Conservation (phyloP, 2,888 invertebrate genomes). For the Xanthostigma xanthostigma region DNA sequence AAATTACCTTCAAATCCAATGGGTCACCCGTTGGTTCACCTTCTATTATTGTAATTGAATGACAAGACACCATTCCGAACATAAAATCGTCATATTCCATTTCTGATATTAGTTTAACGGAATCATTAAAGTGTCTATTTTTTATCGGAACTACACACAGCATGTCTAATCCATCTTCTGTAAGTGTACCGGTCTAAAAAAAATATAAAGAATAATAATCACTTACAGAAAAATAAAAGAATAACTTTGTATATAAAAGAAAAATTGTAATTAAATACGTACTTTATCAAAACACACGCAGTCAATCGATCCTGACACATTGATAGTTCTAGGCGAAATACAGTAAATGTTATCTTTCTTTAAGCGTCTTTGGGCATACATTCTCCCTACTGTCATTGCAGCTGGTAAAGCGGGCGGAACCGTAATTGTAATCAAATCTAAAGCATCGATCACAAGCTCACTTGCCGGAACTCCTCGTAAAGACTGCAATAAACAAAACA, state of each 20-base stretch:
- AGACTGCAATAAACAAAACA: slow-evolving; percentile 29
- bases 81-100: slow-evolving; percentile 17
- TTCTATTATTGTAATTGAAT: slow-evolving; percentile 79
- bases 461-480: slow-evolving; percentile 40
- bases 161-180: slow-evolving; percentile 92
- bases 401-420: slow-evolving; percentile 91
- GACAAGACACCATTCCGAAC: slow-evolving; percentile 84
- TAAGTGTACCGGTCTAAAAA: slow-evolving; percentile 79
- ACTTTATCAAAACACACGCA: slow-evolving; percentile 88
- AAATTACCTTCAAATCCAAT: slow-evolving; percentile 64
- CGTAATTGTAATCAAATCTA: slow-evolving; percentile 88
- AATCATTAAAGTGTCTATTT: slow-evolving; percentile 14
- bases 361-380: slow-evolving; percentile 76
- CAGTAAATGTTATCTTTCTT: slow-evolving; percentile 69
- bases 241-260: not conserved
- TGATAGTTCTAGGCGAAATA: slow-evolving; percentile 85
- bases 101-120: slow-evolving; percentile 17
- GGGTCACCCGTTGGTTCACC: slow-evolving; percentile 83
- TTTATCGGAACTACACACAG: slow-evolving; percentile 70
- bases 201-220: slow-evolving; percentile 7
- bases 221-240: too few relatives aligned
- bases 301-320: slow-evolving; percentile 79
- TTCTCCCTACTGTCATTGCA: slow-evolving; percentile 91
- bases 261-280: slow-evolving; percentile 8
- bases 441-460: slow-evolving; percentile 61